A percentile compares a stretch with the other conserved stretches of the same genome.
These are phyloP conservation scores for Botia almorhae DNA, from an alignment of 2,797 vertebrate species.

Conservation along the genomic window DNA sequence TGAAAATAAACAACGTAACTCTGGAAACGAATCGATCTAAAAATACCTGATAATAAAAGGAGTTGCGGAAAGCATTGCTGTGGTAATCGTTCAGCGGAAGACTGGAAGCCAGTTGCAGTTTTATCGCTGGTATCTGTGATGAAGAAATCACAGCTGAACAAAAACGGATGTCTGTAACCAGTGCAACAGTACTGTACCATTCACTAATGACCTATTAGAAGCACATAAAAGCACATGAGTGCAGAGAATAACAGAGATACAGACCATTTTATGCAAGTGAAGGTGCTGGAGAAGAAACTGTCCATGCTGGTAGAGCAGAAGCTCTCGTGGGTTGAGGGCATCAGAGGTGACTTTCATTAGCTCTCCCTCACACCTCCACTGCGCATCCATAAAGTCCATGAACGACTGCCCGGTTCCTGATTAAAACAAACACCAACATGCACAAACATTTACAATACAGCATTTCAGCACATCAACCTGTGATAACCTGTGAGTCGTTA, in stretches of 20 bases:
- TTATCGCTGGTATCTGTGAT: conserved; percentile 79
- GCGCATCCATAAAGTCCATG: conserved; percentile 73
- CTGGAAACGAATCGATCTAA: background rate
- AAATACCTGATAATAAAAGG: conserved; percentile 88
- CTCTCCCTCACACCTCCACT: conserved; percentile 76
- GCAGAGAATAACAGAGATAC: conserved; percentile 24
- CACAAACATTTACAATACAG: background rate
- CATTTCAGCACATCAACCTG: background rate
- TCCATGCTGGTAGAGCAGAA: conserved; percentile 84
- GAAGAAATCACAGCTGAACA: conserved; percentile 38
- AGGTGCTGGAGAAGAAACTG: conserved; percentile 80
- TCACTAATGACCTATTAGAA: conserved; percentile 5
- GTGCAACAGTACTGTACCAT: background rate
- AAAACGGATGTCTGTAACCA: background rate
- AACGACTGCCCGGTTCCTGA: conserved; percentile 67
- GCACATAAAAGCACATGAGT: conserved; percentile 32
- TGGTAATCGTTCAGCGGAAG: conserved; percentile 78
- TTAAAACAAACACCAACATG: conserved; percentile 11
- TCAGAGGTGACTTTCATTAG: conserved; percentile 70
- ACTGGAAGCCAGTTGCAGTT: conserved; percentile 79
- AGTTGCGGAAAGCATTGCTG: conserved; percentile 83
- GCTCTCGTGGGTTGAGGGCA: conserved; percentile 81
- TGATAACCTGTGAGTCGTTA: background rate
- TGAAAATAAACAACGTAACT: background rate
- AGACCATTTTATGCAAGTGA: conserved; percentile 73